Conservation (phyloP, 2,888 invertebrate genomes). For the Rugalucina vietnamica region DNA sequence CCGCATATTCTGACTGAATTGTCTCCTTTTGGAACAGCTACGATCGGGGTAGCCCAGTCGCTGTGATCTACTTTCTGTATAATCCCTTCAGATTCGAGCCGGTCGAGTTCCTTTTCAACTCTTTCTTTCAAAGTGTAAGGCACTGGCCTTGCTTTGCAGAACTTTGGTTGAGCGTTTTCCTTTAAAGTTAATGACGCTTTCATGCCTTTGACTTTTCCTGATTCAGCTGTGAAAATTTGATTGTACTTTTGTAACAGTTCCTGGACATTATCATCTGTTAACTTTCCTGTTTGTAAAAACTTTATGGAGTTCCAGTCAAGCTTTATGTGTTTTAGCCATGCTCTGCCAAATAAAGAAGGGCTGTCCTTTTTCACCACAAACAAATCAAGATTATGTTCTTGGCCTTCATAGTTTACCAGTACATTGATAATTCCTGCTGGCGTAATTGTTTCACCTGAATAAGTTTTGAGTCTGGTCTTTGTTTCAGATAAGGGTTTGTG, state of each 20-base stretch:
- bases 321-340: slow-evolving; percentile 21
- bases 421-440: not conserved
- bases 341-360: slow-evolving; percentile 26
- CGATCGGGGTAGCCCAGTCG: slow-evolving; percentile 19
- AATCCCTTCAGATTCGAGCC: not conserved
- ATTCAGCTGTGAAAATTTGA: slow-evolving; percentile 5
- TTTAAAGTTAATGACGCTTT: slow-evolving; percentile 41
- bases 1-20: slow-evolving; percentile 4
- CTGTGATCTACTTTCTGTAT: not conserved
- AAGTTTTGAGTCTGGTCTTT: slow-evolving; percentile 14
- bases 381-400: not conserved
- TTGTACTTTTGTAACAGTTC: slow-evolving; percentile 17
- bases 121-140: not conserved
- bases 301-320: slow-evolving; percentile 16
- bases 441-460: slow-evolving; percentile 23
- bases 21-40: slow-evolving; percentile 4
- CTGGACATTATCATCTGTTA: not conserved
- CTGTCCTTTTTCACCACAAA: slow-evolving; percentile 15
- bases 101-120: not conserved
- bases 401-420: not conserved
- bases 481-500: not conserved
- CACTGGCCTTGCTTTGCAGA: not conserved
- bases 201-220: slow-evolving; percentile 33
- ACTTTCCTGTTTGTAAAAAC: not conserved
- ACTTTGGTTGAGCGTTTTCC: slow-evolving; percentile 1